These are phyloP conservation scores for Venusia cambrica DNA, from an alignment of 2,888 invertebrate genomes.

Conservation along the genomic window DNA sequence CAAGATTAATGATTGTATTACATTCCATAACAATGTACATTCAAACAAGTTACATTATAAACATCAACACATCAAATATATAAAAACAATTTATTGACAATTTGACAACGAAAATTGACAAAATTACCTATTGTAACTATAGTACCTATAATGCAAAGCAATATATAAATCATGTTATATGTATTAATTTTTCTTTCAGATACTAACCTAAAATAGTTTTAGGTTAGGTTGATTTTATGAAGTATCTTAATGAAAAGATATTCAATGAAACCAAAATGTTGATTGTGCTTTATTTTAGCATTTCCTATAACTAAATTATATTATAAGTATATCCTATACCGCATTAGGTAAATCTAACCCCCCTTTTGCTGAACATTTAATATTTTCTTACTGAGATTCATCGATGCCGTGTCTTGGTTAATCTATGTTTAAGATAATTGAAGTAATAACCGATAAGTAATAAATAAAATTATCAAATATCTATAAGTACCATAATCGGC, in stretches of 20 bases:
- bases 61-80: slow-evolving; percentile 14
- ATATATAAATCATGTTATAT: too few relatives aligned
- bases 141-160: too few relatives aligned
- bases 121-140: too few relatives aligned
- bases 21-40: slow-evolving; percentile 1
- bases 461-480: too few relatives aligned
- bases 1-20: slow-evolving; percentile 3
- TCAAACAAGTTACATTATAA: slow-evolving; percentile 6
- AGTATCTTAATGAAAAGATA: slow-evolving; percentile 1
- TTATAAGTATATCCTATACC: slow-evolving; percentile 52
- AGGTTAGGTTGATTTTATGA: slow-evolving; percentile 4
- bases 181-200: too few relatives aligned
- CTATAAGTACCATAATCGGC: too few relatives aligned
- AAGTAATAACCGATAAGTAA: too few relatives aligned
- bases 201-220: too few relatives aligned
- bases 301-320: slow-evolving; percentile 57
- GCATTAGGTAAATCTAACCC: slow-evolving; percentile 57
- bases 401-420: too few relatives aligned
- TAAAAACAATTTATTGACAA: too few relatives aligned
- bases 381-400: slow-evolving; percentile 64
- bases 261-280: slow-evolving; percentile 41
- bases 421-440: too few relatives aligned
- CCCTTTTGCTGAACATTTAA: slow-evolving; percentile 54
- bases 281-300: slow-evolving; percentile 63
- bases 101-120: neutral